Evolutionary conservation across 1,140 invertebrate species (phyloP).

Genomic region (Ladona fulva): DNA sequence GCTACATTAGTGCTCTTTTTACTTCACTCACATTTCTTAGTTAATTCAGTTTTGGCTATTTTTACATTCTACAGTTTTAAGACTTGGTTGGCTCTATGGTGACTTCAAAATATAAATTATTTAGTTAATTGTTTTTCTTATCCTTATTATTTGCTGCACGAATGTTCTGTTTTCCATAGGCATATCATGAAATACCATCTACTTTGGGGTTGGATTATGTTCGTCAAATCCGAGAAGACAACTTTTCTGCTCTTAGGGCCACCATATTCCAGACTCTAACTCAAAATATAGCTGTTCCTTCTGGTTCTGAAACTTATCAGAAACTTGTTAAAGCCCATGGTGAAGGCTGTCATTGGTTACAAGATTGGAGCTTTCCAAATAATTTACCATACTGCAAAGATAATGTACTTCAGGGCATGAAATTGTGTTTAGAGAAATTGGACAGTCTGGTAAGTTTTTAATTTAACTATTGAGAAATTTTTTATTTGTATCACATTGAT

Average conservation of each 20-base stretch:
- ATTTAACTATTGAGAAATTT: background rate
- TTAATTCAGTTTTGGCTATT: no score
- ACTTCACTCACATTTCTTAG: no score
- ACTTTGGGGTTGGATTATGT: constrained; percentile 29
- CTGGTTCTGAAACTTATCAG: constrained; percentile 26
- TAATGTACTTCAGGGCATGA: constrained; percentile 29
- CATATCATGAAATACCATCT: constrained; percentile 30
- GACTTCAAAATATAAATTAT: no score
- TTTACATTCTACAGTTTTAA: no score
- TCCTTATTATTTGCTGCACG: constrained; percentile 13
- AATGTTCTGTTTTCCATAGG: constrained; percentile 26
- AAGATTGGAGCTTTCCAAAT: constrained; percentile 38
- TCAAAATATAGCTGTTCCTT: constrained; percentile 29
- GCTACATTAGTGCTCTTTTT: no score
- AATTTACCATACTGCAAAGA: constrained; percentile 31
- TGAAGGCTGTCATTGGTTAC: constrained; percentile 29
- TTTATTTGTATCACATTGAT: no score
- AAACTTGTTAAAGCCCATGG: constrained; percentile 27
- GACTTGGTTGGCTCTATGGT: no score
- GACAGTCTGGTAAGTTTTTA: constrained; percentile 29
- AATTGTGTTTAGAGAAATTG: constrained; percentile 29
- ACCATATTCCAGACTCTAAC: constrained; percentile 38
- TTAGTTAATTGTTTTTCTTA: no score
- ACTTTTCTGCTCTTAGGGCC: constrained; percentile 41
- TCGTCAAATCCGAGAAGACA: constrained; percentile 40